phyloP scores from a whole-genome alignment of 2,113 vertebrate genomes.

The Ptychochromis oligacanthus region DNA sequence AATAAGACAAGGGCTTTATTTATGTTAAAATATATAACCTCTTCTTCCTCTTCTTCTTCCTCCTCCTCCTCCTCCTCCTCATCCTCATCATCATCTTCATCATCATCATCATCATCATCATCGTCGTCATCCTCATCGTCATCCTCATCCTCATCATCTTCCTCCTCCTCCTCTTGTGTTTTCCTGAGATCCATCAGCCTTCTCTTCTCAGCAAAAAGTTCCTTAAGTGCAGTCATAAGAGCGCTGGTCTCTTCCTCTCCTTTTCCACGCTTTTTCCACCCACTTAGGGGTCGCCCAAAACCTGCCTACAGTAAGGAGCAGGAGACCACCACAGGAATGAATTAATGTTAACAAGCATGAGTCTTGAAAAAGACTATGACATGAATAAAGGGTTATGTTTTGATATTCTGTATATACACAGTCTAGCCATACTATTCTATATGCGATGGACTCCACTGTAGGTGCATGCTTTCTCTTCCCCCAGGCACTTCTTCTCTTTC shows the following conservation, averaged over 20 bases:
- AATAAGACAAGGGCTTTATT: not conserved
- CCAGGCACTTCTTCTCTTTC: conserved; percentile 58
- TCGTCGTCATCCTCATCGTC: conserved; percentile 44
- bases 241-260: conserved; percentile 27
- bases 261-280: conserved; percentile 57
- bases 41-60: conserved; percentile 48
- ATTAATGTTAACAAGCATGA: not conserved
- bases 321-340: not conserved
- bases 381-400: not conserved
- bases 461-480: conserved; percentile 51
- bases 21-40: conserved; percentile 34
- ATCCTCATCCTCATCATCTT: conserved; percentile 29
- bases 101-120: conserved; percentile 53
- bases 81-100: conserved; percentile 41
- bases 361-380: not conserved
- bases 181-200: conserved; percentile 63
- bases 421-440: conserved; percentile 63
- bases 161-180: conserved; percentile 30
- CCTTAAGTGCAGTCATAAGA: conserved; percentile 61
- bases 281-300: conserved; percentile 56
- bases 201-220: conserved; percentile 67
- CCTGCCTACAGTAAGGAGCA: conserved; percentile 44
- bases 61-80: conserved; percentile 23
- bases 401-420: not conserved
- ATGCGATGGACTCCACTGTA: conserved; percentile 59